phyloP scores from a whole-genome alignment of 2,888 invertebrate genomes.

The Rhaphigaster nebulosa region DNA sequence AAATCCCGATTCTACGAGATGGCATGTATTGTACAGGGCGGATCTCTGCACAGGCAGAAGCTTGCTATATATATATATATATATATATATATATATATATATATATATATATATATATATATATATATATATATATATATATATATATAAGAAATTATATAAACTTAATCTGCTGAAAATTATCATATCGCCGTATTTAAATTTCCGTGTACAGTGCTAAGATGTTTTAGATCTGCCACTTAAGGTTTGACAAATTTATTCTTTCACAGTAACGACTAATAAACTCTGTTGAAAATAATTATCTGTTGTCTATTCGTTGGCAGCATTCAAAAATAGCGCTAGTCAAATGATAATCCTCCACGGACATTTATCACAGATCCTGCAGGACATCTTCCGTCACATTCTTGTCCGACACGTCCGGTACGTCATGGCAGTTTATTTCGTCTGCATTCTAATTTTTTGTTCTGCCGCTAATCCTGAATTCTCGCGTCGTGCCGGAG shows the following conservation, averaged over 20 bases:
- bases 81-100: no score
- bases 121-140: no score
- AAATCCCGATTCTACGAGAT: no score
- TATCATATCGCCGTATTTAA: no score
- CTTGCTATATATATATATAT: no score
- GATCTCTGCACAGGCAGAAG: no score
- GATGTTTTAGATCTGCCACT: no score
- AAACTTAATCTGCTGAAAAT: no score
- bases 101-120: no score
- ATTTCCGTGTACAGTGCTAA: no score
- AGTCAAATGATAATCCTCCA: not conserved
- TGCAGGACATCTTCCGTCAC: not conserved
- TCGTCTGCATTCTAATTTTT: conserved; percentile 21
- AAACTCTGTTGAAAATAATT: not conserved
- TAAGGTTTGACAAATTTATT: not conserved
- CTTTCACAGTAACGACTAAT: not conserved
- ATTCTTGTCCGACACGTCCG: conserved; percentile 21
- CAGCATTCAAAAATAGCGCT: not conserved
- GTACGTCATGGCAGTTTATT: conserved; percentile 6
- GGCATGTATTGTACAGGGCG: no score
- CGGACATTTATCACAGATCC: not conserved
- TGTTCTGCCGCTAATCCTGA: not conserved
- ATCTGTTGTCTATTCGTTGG: not conserved
- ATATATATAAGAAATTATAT: no score
- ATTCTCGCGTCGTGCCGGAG: not conserved